These are phyloP conservation scores for Cheirogaleus medius DNA, from an alignment of 2,113 vertebrate species.

Conservation along the genomic window DNA sequence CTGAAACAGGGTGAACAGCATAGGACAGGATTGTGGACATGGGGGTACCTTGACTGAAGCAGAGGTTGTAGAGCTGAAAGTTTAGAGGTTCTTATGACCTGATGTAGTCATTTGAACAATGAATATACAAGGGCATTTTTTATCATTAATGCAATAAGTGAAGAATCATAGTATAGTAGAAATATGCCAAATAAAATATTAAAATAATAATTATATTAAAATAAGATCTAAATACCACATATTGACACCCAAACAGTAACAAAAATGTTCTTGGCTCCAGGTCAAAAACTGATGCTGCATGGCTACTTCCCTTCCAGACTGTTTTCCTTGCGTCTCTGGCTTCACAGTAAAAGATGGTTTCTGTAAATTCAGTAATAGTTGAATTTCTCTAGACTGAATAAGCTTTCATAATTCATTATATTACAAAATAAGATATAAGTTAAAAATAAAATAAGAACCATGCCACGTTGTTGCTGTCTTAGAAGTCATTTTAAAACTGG, in stretches of 20 bases:
- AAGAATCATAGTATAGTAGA: neutral
- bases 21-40: fast-evolving
- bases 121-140: neutral
- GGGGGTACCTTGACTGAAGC: neutral
- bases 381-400: neutral
- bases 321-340: neutral
- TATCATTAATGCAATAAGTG: neutral
- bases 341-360: neutral
- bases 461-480: neutral
- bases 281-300: neutral
- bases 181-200: neutral
- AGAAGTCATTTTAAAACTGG: neutral
- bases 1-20: fast-evolving
- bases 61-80: neutral
- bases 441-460: neutral
- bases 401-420: neutral
- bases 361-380: neutral
- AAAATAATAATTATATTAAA: neutral
- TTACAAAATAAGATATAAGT: neutral
- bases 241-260: neutral
- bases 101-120: neutral
- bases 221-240: neutral
- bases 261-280: neutral
- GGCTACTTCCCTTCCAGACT: fast-evolving
- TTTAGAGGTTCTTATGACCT: neutral